phyloP scores from a whole-genome alignment of 1,140 invertebrate genomes.

The Chionoecetes opilio region DNA sequence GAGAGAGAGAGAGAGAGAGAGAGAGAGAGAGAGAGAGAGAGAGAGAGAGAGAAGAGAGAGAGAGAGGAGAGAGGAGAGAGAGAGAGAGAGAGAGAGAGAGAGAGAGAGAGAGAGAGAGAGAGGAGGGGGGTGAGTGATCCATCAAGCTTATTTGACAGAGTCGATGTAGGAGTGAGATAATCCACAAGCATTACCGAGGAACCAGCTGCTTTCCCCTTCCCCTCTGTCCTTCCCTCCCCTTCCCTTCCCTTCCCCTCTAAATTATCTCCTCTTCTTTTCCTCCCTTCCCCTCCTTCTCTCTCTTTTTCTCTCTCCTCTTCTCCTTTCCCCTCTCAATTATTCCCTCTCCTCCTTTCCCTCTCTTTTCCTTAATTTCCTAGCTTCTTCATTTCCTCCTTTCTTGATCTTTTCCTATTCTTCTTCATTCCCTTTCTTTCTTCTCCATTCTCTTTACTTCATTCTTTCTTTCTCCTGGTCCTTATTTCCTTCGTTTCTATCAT shows the following conservation, averaged over 20 bases:
- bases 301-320: neutral
- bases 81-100: neutral
- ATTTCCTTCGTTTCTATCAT: too few relatives aligned
- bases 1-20: neutral
- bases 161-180: conserved; percentile 65
- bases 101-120: conserved; percentile 31
- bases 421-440: neutral
- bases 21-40: neutral
- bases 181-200: conserved; percentile 7
- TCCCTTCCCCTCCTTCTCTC: neutral
- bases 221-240: neutral
- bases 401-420: too few relatives aligned
- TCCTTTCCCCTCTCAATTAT: neutral
- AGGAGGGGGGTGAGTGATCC: conserved; percentile 41
- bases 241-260: neutral
- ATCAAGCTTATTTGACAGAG: conserved; percentile 69
- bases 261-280: neutral
- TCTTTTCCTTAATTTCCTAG: neutral
- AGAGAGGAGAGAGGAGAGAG: neutral
- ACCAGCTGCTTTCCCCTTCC: conserved; percentile 46
- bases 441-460: neutral
- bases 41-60: neutral
- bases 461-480: too few relatives aligned
- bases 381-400: too few relatives aligned
- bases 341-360: neutral